Evolutionary conservation across 2,113 vertebrate genomes (phyloP), one percentile per base, ranked within the genome.

Genomic region (Laticauda colubrina): DNA sequence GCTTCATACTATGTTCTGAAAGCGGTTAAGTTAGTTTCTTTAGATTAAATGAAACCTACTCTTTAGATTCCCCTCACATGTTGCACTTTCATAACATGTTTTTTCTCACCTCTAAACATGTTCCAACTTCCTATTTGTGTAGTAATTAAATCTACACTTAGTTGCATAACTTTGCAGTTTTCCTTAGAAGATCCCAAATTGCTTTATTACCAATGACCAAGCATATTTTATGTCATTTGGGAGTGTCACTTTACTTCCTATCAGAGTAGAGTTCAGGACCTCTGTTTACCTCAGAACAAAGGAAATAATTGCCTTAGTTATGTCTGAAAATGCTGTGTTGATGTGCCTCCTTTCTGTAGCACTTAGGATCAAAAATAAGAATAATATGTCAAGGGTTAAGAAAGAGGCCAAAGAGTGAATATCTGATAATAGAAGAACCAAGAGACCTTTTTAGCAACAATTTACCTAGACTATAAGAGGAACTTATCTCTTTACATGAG

Each of bases 121-220:
- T 43, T 45, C 24, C 81, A 86, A 48, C 75, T 91, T 91, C 81
- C 90, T 86, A 85, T 34, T 20, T 45, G 43, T 57, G 75, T 85
- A 64, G 61, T 51, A 91, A 91, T 54, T 39, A 10, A 24, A 85
- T 26, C 53, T 29, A 56, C 14, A 39, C 75, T 85, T 34, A 34
- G 29, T 69, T 91, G 75, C 90, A 86, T 7, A 91, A 91, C 45
- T 45, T 26, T n/a, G 54, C 75, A 91, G 81, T 85, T 85, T 91
- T 91, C 69, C 90, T 86, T 43, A 91, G 90, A 86, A 91, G 81
- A 91, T 91, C 55, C 81, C 90, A 86, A 53, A 86, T 91, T 86
- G 90, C 90, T 91, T 85, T 86, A n/a, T 43, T 57, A n/a, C n/a
- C 10, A 45, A 91, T 91, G 90, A 86, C 81, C 85, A 86, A 48